phyloP scores from a whole-genome alignment of 2,888 invertebrate genomes.

The Drosophila nr. fundita region DNA sequence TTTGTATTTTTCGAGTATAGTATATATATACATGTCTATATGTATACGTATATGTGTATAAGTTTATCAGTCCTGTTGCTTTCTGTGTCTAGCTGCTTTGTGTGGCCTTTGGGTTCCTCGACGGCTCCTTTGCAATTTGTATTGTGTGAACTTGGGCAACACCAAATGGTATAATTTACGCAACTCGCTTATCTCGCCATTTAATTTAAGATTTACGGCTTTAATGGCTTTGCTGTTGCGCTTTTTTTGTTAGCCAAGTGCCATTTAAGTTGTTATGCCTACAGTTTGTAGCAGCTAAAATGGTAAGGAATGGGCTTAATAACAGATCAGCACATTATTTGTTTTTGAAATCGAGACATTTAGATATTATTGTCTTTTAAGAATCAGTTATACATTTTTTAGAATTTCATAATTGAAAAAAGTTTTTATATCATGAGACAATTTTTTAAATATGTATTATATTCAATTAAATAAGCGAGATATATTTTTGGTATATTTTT shows the following conservation, averaged over 20 bases:
- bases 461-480: neutral
- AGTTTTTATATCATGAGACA: neutral
- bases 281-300: conserved; percentile 8
- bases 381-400: neutral
- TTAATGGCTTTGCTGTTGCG: conserved; percentile 36
- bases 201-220: conserved; percentile 66
- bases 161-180: conserved; percentile 66
- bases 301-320: conserved; percentile 3
- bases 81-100: conserved; percentile 21
- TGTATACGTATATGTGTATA: conserved; percentile 13
- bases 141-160: conserved; percentile 56
- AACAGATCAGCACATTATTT: conserved; percentile 12
- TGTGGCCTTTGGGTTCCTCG: conserved; percentile 47
- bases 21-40: neutral
- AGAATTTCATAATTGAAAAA: neutral
- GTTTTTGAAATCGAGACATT: neutral
- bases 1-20: neutral
- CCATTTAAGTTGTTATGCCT: conserved; percentile 3
- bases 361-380: neutral
- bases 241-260: conserved; percentile 18
- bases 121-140: conserved; percentile 45
- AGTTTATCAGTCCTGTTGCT: conserved; percentile 39
- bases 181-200: conserved; percentile 61
- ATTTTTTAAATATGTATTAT: neutral
- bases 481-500: neutral